Conservation (phyloP, 2,888 invertebrate genomes). For the Aspidapion aeneum region DNA sequence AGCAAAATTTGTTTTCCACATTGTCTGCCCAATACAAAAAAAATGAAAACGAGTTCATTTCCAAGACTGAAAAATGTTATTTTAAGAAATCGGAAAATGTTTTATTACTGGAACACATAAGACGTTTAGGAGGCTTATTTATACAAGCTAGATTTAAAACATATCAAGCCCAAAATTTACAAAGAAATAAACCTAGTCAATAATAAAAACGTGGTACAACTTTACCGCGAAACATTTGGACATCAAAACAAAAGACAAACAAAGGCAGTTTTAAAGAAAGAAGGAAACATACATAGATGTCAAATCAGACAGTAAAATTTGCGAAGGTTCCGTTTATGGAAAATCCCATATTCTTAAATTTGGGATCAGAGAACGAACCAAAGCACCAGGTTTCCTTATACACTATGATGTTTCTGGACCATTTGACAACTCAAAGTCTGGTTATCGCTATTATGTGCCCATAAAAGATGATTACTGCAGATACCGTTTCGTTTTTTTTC, state of each 20-base stretch:
- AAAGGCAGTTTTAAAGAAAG: conserved; percentile 28
- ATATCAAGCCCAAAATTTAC: not conserved
- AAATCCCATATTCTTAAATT: conserved; percentile 28
- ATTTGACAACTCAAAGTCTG: not conserved
- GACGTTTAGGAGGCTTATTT: not conserved
- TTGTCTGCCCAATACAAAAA: conserved; percentile 29
- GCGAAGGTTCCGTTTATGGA: conserved; percentile 34
- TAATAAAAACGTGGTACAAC: not conserved
- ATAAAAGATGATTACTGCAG: conserved; percentile 6
- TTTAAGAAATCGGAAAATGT: not conserved
- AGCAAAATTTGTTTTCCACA: conserved; percentile 32
- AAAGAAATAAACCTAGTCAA: conserved; percentile 12
- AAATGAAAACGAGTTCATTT: conserved; percentile 23
- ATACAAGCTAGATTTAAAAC: not conserved
- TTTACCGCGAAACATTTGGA: conserved; percentile 37
- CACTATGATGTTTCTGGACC: conserved; percentile 8
- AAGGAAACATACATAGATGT: conserved; percentile 31
- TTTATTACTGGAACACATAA: not conserved
- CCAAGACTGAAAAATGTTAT: conserved; percentile 23
- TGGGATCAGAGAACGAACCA: not conserved
- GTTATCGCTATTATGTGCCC: not conserved
- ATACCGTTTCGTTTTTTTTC: not conserved
- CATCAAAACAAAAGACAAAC: conserved; percentile 37
- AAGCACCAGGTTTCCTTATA: not conserved
- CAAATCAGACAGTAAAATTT: conserved; percentile 27